A percentile compares a stretch with the other conserved stretches of the same genome.
Evolutionary conservation across 1,140 invertebrate genomes (phyloP).

Genomic region (Trichoplusia ni): DNA sequence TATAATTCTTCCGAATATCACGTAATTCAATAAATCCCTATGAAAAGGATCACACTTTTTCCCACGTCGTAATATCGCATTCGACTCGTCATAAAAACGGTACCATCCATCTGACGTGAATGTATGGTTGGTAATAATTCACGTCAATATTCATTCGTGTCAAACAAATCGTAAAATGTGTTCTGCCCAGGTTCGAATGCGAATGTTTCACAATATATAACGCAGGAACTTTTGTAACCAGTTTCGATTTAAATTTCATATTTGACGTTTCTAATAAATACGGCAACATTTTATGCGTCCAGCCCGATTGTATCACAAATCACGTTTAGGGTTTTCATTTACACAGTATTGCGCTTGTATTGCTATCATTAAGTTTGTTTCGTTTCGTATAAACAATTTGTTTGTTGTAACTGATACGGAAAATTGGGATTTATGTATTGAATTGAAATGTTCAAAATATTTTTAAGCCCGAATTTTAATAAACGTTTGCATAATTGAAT

Average conservation of each 20-base stretch:
- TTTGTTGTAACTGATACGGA: too few species aligned
- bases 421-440: too few species aligned
- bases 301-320: neutral
- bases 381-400: too few species aligned
- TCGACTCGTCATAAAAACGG: slow-evolving; percentile 55
- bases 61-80: slow-evolving; percentile 49
- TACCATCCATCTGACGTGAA: slow-evolving; percentile 43
- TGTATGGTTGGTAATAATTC: slow-evolving; percentile 53
- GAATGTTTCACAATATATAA: slow-evolving; percentile 17
- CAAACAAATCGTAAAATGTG: slow-evolving; percentile 55
- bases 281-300: neutral
- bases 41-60: slow-evolving; percentile 55
- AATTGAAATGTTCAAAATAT: too few species aligned
- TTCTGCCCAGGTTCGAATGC: slow-evolving; percentile 30
- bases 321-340: neutral
- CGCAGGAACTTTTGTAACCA: slow-evolving; percentile 3
- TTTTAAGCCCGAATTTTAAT: too few species aligned
- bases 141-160: slow-evolving; percentile 56
- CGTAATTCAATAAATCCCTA: slow-evolving; percentile 54
- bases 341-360: too few species aligned
- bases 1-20: neutral
- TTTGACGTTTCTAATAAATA: slow-evolving; percentile 17
- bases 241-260: slow-evolving; percentile 12
- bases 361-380: too few species aligned
- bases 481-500: too few species aligned